Conservation (phyloP, 2,797 vertebrate genomes). For the Myiotriccus ornatus region DNA sequence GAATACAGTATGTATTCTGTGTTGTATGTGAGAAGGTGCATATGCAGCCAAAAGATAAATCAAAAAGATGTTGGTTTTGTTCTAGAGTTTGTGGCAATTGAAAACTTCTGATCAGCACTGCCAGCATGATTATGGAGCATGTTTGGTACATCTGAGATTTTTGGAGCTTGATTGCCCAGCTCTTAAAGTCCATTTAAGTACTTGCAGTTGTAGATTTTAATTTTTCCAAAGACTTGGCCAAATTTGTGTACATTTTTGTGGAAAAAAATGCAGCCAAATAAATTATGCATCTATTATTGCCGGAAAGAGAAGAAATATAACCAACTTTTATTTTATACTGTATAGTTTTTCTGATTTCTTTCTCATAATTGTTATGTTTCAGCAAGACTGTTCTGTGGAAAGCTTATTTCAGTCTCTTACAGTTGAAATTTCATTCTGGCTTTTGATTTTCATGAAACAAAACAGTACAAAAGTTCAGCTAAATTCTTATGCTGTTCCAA, state of each 20-base stretch:
- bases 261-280: neutral
- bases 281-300: neutral
- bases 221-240: neutral
- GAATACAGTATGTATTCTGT: neutral
- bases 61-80: neutral
- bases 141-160: neutral
- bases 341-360: neutral
- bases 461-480: neutral
- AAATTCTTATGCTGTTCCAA: neutral
- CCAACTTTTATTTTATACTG: neutral
- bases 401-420: neutral
- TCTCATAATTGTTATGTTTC: neutral
- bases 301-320: neutral
- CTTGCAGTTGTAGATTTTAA: neutral
- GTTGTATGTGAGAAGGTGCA: neutral
- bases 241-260: neutral
- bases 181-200: neutral
- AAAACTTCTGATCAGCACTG: neutral
- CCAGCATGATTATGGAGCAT: neutral
- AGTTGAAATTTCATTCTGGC: neutral
- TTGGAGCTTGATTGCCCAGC: neutral
- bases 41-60: neutral
- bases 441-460: neutral
- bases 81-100: neutral
- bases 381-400: neutral